Conservation (phyloP, 1,140 invertebrate species). For the Leptinotarsa undecemlineata region DNA sequence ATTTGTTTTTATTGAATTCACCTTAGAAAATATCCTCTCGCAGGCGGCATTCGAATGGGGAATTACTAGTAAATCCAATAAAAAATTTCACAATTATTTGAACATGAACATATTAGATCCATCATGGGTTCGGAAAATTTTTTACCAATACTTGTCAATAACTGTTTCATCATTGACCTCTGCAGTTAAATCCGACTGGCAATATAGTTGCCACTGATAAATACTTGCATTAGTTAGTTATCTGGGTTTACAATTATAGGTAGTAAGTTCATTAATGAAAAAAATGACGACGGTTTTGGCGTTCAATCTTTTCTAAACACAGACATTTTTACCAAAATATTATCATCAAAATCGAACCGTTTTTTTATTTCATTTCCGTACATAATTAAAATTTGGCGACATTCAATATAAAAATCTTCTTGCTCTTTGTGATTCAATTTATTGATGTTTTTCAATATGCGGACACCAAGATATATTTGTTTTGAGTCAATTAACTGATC, state of each 20-base stretch:
- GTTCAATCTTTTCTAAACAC: no score
- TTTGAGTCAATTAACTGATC: no score
- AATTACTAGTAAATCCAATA: conserved; percentile 25
- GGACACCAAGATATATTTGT: no score
- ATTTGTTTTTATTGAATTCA: conserved; percentile 11
- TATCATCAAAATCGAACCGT: no score
- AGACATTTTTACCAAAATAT: no score
- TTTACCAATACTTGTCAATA: conserved; percentile 25
- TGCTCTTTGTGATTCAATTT: no score
- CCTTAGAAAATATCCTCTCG: conserved; percentile 26
- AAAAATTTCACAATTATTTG: neutral
- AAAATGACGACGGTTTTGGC: no score
- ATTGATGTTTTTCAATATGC: no score
- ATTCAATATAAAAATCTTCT: no score
- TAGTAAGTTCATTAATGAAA: no score
- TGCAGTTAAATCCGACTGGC: conserved; percentile 23
- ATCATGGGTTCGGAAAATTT: conserved; percentile 24
- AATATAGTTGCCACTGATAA: conserved; percentile 25
- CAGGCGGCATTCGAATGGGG: conserved; percentile 30
- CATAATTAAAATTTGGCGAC: no score
- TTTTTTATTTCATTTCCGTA: no score
- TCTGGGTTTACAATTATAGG: neutral
- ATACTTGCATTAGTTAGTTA: conserved; percentile 24
- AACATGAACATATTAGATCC: conserved; percentile 17
- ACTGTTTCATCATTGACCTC: conserved; percentile 18